Evolutionary conservation across 2,113 vertebrate species (phyloP).

Genomic region (Corvus hawaiiensis): DNA sequence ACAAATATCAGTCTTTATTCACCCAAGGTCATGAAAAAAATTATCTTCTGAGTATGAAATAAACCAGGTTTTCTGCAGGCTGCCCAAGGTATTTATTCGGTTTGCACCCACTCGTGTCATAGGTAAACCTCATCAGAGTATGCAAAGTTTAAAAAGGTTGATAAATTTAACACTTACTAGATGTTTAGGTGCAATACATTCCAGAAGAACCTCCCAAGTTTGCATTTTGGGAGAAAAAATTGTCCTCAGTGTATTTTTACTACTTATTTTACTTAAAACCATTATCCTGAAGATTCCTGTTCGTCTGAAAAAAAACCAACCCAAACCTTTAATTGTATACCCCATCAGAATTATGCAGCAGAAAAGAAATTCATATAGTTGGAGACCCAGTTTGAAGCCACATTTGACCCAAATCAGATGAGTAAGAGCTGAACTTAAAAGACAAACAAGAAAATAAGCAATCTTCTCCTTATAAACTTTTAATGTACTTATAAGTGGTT

Average conservation of each 20-base stretch:
- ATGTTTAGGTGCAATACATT: background rate
- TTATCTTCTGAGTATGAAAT: background rate
- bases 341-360: background rate
- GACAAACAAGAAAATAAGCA: background rate
- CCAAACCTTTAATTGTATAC: background rate
- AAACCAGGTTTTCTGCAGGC: background rate
- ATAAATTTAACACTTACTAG: background rate
- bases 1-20: conserved; percentile 31
- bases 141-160: background rate
- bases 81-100: background rate
- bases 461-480: background rate
- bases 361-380: background rate
- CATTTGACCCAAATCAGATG: background rate
- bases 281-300: background rate
- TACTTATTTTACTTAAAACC: background rate
- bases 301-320: background rate
- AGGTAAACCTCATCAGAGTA: background rate
- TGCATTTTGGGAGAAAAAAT: background rate
- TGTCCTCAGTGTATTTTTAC: background rate
- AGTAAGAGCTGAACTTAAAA: background rate
- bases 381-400: background rate
- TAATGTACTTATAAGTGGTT: background rate
- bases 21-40: conserved; percentile 9
- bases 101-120: background rate
- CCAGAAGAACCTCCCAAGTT: background rate